Evolutionary conservation across 2,113 vertebrate genomes (phyloP).

Genomic region (Ophiodon elongatus): DNA sequence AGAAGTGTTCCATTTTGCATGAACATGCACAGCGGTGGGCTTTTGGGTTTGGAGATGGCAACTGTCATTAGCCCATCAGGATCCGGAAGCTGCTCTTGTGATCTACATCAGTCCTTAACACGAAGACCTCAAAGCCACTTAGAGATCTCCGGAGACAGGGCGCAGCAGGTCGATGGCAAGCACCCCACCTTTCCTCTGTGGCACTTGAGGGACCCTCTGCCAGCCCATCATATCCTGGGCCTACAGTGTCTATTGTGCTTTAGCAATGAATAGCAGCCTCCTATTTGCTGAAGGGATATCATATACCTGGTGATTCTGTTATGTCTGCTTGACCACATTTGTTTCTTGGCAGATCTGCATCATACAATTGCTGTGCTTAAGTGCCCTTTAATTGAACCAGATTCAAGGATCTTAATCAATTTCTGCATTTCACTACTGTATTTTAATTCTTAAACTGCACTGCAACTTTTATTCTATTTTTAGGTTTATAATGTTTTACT

Average conservation of each 20-base stretch:
- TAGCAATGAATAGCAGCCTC: neutral
- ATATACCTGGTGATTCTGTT: neutral
- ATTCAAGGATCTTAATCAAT: no score
- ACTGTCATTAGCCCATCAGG: conserved; percentile 48
- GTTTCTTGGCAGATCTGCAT: neutral
- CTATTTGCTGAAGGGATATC: conserved; percentile 6
- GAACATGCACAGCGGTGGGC: conserved; percentile 40
- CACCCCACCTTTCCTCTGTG: conserved; percentile 42
- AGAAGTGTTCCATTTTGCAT: conserved; percentile 61
- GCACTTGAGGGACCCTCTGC: conserved; percentile 12
- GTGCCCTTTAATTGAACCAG: no score
- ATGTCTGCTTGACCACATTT: neutral
- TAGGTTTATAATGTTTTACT: no score
- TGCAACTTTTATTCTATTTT: no score
- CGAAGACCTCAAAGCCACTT: conserved; percentile 43
- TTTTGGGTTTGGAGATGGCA: conserved; percentile 47
- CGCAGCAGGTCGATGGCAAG: conserved; percentile 16
- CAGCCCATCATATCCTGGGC: neutral
- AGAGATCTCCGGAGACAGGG: conserved; percentile 32
- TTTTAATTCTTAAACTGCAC: no score
- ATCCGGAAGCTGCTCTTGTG: conserved; percentile 41
- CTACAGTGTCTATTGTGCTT: conserved; percentile 6
- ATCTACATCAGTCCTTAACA: conserved; percentile 53
- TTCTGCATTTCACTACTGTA: no score
- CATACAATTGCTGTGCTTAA: neutral